Base-by-base conservation (phyloP, 1,140 invertebrate genomes). In the Lordiphosa collinella region DNA sequence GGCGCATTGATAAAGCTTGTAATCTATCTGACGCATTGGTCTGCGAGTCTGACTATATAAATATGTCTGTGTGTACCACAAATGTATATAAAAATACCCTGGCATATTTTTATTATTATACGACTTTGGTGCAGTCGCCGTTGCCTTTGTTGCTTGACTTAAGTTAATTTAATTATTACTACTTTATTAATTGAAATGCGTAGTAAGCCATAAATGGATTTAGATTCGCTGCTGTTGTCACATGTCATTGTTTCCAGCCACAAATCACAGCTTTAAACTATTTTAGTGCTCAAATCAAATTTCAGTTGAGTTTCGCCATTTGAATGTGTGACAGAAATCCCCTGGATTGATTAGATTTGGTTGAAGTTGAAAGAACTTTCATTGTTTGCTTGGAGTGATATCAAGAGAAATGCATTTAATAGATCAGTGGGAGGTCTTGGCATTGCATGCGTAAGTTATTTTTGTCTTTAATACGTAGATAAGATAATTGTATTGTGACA, bases 161-260 rank as follows among this genome's bases (percentile, higher is more conserved):
- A 32, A 29, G 57, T 80, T 82, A 80, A 80, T 80, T 80, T 82
- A 80, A 80, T 80, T 80, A 80, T 75, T 71, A 82, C 66, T 56
- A 58, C 72, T 82, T 80, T 71, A 76, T 84, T 80, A 80, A 80
- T 80, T 71, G 55, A 80, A 82, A 60, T 84, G 69, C 75, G 65
- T 66, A 66, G 60, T 60, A 62, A 47, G 37, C 58, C 58, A 60
- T 67, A 66, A 61, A 59, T 54, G 71, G 44, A 41, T 49, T 37
- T 36, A 29, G 25, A 22, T 38, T 40, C 44, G 41, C 14, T 46
- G 34, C 47, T 69, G n/a, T 59, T 51, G 38, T 48, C 48, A 9
- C 55, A 16, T 54, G 22, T 9, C 13, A 25, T 56, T 50, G 22
- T 31, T 38, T 22, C 36, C 16, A 22, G 12, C 2, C 29, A 32